phyloP scores from a whole-genome alignment of 1,140 invertebrate genomes.

The Pollicipes pollicipes region DNA sequence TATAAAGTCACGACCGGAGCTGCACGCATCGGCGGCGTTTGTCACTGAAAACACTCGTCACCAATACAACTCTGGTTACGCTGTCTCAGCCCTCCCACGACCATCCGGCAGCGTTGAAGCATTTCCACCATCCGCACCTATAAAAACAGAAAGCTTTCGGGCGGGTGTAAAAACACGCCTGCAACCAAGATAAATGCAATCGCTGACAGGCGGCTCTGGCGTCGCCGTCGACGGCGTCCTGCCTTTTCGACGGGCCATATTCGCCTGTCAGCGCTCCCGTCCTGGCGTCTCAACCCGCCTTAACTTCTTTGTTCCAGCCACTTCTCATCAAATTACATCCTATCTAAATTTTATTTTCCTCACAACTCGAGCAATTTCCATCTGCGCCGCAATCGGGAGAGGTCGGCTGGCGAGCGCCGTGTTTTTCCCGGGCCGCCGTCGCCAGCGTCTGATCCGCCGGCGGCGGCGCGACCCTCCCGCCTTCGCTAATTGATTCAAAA shows the following conservation, averaged over 20 bases:
- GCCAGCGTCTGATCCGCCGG: no score
- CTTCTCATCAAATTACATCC: background rate
- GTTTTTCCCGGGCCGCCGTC: background rate
- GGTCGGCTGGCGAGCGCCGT: background rate
- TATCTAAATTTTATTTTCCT: conserved; percentile 1
- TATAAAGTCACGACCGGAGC: background rate
- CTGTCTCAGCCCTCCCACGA: background rate
- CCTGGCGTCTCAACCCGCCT: background rate
- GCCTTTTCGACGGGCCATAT: background rate
- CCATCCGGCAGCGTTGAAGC: background rate
- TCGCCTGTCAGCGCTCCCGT: background rate
- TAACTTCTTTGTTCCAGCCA: background rate
- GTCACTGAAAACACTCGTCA: background rate
- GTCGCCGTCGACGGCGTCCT: background rate
- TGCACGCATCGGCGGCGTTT: background rate
- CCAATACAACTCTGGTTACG: background rate
- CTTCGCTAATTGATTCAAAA: background rate
- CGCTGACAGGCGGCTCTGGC: background rate
- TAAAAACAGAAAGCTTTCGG: background rate
- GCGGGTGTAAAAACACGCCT: background rate
- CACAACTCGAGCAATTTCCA: background rate
- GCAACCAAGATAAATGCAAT: background rate
- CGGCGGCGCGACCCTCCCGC: no score
- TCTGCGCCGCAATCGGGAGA: background rate
- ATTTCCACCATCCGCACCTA: background rate